These are phyloP conservation scores for Herpetotheres cachinnans DNA, from an alignment of 2,113 vertebrate genomes.

Conservation along the genomic window DNA sequence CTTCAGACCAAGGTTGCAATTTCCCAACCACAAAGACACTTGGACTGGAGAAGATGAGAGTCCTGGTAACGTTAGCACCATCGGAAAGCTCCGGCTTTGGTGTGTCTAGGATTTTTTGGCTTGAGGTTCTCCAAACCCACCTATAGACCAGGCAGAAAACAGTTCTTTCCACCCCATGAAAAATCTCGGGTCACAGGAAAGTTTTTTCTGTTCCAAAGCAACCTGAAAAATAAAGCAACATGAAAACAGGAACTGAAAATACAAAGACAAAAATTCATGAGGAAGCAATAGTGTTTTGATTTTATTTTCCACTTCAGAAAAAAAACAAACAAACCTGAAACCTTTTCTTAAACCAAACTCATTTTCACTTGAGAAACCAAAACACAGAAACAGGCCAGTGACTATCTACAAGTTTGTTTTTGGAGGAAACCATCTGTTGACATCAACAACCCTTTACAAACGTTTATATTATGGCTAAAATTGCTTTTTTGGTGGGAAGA, in stretches of 20 bases:
- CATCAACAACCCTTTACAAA: background rate
- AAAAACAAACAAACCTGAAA: background rate
- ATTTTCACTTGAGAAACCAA: background rate
- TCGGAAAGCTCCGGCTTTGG: background rate
- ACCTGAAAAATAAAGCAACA: background rate
- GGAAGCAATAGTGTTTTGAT: background rate
- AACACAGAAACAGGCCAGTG: background rate
- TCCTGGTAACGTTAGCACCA: background rate
- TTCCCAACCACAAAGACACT: conserved; percentile 24
- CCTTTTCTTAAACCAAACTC: background rate
- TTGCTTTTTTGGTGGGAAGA: background rate
- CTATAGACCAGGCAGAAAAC: background rate
- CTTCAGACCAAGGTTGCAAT: background rate
- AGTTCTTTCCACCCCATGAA: background rate
- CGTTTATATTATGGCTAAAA: background rate
- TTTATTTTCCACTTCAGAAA: background rate
- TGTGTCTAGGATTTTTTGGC: conserved; percentile 19
- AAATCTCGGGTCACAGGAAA: background rate
- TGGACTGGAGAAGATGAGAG: background rate
- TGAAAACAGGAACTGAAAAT: background rate
- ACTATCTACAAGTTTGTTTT: background rate
- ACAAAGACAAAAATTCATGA: background rate
- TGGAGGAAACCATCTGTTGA: background rate
- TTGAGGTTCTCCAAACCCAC: background rate
- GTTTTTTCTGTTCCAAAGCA: background rate